Base-by-base conservation (phyloP, 2,797 vertebrate species). In the Poecilia velifera region DNA sequence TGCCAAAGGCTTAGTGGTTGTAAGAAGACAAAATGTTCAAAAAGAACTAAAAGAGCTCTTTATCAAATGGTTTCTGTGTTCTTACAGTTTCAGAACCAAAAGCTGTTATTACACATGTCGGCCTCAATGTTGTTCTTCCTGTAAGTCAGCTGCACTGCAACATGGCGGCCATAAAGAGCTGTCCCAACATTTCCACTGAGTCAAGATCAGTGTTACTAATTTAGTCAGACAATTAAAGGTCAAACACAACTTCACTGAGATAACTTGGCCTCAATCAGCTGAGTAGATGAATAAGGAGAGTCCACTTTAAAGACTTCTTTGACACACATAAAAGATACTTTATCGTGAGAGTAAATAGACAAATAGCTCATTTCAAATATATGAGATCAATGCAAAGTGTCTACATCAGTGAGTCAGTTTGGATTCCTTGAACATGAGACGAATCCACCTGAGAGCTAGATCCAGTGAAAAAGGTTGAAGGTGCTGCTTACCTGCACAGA, bases 401-500 rank as follows among this genome's bases (percentile, higher is more conserved):
- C 25, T n/a, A 45, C 41, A 9, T 28, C 28, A 28, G 41, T 14
- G 68, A 18, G 25, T 28, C n/a, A 16, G 68, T 28, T 71, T 45
- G 41, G 43, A 71, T 28, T 2, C 34, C 68, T 43, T 43, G 22
- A 13, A 43, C 22, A 25, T 70, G 22, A 41, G 18, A 41, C 2
- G 18, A 41, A 41, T 41, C 64, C 20, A 25, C 10, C 39, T 0
- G 66, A 36, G 62, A 39, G 36, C 34, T 66, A 3, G 31, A 64
- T 64, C 18, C 16, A 64, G 62, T 64, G 28, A 41, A 68, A 95
- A 0, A 95, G 96, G 79, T 94, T 93, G 0, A 95, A 95, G 83
- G 96, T 94, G 81, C 97, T 97, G 82, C 97, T 97, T 80, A 99
- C 98, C 90, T 99, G 98, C 47, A 99, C 98, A 0, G 98, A 99